Evolutionary conservation across 2,113 vertebrate genomes (phyloP).

Genomic region (Dipodomys spectabilis): DNA sequence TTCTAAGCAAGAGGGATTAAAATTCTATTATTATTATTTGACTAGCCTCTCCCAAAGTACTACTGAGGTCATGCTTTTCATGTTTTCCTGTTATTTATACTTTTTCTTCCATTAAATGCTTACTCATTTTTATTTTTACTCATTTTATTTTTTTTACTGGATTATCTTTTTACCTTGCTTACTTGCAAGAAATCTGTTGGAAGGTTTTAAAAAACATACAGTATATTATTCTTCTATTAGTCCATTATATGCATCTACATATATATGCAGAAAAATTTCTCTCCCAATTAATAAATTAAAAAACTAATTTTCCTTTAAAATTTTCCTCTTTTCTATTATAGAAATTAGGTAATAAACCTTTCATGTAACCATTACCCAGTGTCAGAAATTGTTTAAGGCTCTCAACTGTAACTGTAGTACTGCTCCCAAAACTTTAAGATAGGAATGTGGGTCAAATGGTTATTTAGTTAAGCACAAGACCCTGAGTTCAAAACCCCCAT

Average conservation of each 20-base stretch:
- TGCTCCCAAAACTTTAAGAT: too few species aligned
- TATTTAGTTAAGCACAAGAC: too few species aligned
- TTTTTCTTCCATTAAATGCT: constrained; percentile 14
- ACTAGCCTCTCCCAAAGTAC: neutral
- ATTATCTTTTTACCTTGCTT: constrained; percentile 8
- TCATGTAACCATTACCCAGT: neutral
- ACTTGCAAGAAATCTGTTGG: neutral
- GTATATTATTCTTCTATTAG: neutral
- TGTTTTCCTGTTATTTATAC: neutral
- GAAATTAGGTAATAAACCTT: neutral
- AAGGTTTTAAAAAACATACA: constrained; percentile 31
- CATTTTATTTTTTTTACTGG: constrained; percentile 3
- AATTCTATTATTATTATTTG: constrained; percentile 7
- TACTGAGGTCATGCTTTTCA: neutral
- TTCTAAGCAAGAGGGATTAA: too few species aligned
- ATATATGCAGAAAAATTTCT: neutral
- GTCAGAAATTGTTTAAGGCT: neutral
- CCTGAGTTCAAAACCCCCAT: too few species aligned
- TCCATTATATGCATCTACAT: neutral
- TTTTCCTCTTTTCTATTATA: neutral
- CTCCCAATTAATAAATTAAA: neutral
- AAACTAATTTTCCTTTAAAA: neutral
- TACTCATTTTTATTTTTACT: neutral
- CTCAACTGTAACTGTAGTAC: too few species aligned
- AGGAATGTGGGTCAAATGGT: too few species aligned